Evolutionary conservation across 2,888 invertebrate genomes (phyloP).

Genomic region (Chelonus formosanus): DNA sequence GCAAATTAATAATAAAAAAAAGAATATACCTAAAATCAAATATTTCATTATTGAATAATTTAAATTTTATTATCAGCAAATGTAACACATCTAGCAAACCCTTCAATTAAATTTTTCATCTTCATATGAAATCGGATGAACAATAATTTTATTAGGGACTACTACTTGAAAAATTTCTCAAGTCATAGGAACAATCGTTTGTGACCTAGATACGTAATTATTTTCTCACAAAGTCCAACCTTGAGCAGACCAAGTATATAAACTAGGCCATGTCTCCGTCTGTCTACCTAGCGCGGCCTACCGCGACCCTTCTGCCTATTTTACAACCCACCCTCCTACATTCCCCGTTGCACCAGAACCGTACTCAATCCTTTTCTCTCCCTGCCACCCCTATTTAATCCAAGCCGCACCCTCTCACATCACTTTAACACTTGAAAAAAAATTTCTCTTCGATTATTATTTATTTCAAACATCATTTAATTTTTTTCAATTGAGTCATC

Average conservation of each 20-base stretch:
- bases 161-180: too few species aligned
- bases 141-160: too few species aligned
- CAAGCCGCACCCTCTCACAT: background rate
- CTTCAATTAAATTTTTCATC: too few species aligned
- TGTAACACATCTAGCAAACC: too few species aligned
- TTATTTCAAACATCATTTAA: background rate
- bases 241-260: slow-evolving; percentile 53
- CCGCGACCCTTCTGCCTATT: slow-evolving; percentile 44
- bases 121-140: background rate
- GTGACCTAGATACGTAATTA: slow-evolving; percentile 59
- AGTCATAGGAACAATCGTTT: slow-evolving; percentile 42
- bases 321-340: slow-evolving; percentile 34
- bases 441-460: slow-evolving; percentile 5
- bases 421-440: background rate
- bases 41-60: too few species aligned
- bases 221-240: slow-evolving; percentile 57
- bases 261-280: slow-evolving; percentile 59
- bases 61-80: too few species aligned
- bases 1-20: background rate
- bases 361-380: slow-evolving; percentile 26
- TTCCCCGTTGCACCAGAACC: slow-evolving; percentile 23
- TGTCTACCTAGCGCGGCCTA: slow-evolving; percentile 49
- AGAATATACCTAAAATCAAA: too few species aligned
- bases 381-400: slow-evolving; percentile 1
- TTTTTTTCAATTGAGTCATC: too few species aligned